Evolutionary conservation across 1,140 invertebrate species (phyloP).

Genomic region (Magallana gigas): DNA sequence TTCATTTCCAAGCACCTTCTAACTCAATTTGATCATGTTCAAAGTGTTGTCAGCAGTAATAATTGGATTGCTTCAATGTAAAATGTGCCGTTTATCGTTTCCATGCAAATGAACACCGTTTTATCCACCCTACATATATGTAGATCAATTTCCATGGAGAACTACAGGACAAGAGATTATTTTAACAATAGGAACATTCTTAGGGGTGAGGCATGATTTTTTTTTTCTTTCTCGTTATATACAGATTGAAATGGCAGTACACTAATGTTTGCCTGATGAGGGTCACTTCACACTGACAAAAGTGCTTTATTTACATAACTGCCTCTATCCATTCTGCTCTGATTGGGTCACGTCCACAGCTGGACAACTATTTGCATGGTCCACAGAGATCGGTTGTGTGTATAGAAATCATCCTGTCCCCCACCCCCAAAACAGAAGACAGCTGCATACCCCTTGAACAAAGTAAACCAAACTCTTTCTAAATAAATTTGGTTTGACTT

Average conservation of each 20-base stretch:
- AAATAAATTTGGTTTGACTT: neutral
- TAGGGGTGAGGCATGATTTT: neutral
- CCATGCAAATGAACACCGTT: neutral
- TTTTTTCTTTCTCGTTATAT: neutral
- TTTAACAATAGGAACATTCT: neutral
- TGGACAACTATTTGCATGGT: constrained; percentile 30
- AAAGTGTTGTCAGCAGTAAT: constrained; percentile 6
- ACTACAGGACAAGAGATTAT: neutral
- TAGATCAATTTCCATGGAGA: neutral
- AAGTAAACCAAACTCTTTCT: neutral
- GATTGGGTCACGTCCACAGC: constrained; percentile 19
- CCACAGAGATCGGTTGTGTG: neutral
- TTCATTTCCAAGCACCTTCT: constrained; percentile 19
- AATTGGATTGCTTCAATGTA: neutral
- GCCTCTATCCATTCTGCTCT: constrained; percentile 9
- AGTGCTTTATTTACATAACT: constrained; percentile 17
- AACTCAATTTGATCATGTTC: constrained; percentile 32
- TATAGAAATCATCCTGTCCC: neutral
- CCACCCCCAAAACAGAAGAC: too few relatives aligned
- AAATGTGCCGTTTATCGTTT: neutral
- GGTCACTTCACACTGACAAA: constrained; percentile 25
- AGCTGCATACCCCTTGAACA: neutral
- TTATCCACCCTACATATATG: neutral
- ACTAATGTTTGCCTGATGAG: constrained; percentile 12
- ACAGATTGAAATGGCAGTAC: constrained; percentile 16